Evolutionary conservation across 1,140 invertebrate genomes (phyloP).

Genomic region (Sarcophaga peregrina): DNA sequence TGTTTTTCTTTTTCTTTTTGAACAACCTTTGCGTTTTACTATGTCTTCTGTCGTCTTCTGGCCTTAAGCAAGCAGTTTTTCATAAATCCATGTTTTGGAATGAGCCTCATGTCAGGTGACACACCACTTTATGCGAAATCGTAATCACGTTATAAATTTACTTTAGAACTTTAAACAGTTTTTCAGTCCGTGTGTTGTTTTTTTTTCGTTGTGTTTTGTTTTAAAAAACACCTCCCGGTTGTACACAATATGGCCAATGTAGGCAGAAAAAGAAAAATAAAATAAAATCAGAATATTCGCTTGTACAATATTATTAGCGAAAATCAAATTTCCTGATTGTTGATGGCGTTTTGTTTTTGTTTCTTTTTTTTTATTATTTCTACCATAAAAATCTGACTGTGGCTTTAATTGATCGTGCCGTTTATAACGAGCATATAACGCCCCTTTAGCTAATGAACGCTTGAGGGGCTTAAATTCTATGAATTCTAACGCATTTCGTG

Average conservation of each 20-base stretch:
- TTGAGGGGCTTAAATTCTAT: constrained; percentile 36
- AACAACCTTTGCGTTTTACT: background rate
- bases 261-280: background rate
- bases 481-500: constrained; percentile 17
- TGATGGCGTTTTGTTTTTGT: constrained; percentile 18
- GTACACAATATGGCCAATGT: background rate
- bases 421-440: constrained; percentile 54
- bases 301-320: constrained; percentile 54
- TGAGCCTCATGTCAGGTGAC: background rate
- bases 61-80: background rate
- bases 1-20: no score
- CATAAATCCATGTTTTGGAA: background rate
- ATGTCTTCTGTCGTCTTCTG: background rate
- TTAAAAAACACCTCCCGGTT: constrained; percentile 1
- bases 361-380: background rate
- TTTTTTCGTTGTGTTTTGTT: background rate
- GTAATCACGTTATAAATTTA: constrained; percentile 19
- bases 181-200: background rate
- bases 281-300: no score
- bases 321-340: constrained; percentile 66
- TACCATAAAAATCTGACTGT: constrained; percentile 27
- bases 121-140: background rate
- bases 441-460: constrained; percentile 66
- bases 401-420: constrained; percentile 46
- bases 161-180: background rate